phyloP scores from a whole-genome alignment of 2,888 invertebrate species.

The Eupelmus urozonus region DNA sequence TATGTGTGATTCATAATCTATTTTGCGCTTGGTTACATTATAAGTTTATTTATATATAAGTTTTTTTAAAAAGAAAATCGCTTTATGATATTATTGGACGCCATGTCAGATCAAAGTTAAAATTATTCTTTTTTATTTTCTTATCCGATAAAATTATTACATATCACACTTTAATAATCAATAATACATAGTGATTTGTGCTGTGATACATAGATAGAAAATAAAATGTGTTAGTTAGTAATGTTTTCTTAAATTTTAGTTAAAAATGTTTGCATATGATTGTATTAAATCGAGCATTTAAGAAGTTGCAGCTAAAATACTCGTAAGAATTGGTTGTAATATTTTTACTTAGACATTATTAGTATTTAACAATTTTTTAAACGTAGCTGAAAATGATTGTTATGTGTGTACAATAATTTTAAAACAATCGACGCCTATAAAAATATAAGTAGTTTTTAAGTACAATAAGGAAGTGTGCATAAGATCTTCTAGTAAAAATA shows the following conservation, averaged over 20 bases:
- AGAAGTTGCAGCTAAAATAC: constrained; percentile 22
- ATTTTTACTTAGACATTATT: background rate
- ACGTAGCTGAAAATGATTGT: too few relatives aligned
- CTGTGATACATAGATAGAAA: constrained; percentile 34
- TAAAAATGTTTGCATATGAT: background rate
- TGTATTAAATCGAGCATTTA: constrained; percentile 1
- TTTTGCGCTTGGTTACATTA: too few relatives aligned
- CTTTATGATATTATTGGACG: constrained; percentile 20
- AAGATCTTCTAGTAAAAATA: too few relatives aligned
- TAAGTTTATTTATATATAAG: too few relatives aligned
- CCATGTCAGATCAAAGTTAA: background rate
- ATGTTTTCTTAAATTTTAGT: background rate
- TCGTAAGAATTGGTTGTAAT: background rate
- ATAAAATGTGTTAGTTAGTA: background rate
- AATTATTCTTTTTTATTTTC: background rate
- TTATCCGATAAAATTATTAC: background rate
- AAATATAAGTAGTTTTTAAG: too few relatives aligned
- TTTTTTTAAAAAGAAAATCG: background rate
- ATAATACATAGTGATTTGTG: constrained; percentile 32
- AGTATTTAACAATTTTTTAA: too few relatives aligned
- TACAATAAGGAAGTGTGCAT: too few relatives aligned
- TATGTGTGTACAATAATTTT: too few relatives aligned
- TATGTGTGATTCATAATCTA: too few relatives aligned
- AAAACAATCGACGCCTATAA: too few relatives aligned
- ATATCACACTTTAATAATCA: background rate